Conservation (phyloP, 1,140 invertebrate species). For the Leguminivora glycinivorella region DNA sequence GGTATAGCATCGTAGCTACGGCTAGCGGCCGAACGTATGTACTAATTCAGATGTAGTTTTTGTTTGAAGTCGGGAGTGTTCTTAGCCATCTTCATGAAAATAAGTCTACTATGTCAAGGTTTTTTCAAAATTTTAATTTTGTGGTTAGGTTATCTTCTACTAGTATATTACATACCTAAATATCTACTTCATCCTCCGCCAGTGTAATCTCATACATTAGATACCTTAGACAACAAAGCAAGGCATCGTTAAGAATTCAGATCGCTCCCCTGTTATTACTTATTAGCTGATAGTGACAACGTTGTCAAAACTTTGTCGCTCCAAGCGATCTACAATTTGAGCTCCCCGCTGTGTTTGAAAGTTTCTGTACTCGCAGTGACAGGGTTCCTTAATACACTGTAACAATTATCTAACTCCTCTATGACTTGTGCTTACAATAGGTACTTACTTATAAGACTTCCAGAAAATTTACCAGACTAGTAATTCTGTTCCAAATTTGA, state of each 20-base stretch:
- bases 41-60: too few relatives aligned
- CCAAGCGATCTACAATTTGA: constrained; percentile 55
- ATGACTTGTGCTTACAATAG: neutral
- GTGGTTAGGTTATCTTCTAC: too few relatives aligned
- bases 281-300: constrained; percentile 70
- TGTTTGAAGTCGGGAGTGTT: too few relatives aligned
- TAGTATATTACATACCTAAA: too few relatives aligned
- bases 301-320: constrained; percentile 63
- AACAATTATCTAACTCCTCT: constrained; percentile 30
- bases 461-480: neutral
- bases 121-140: too few relatives aligned
- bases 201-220: neutral
- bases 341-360: constrained; percentile 65
- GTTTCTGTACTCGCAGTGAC: constrained; percentile 46
- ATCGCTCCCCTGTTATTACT: constrained; percentile 44
- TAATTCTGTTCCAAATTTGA: neutral
- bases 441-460: neutral
- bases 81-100: too few relatives aligned
- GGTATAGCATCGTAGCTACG: too few relatives aligned
- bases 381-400: constrained; percentile 40
- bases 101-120: too few relatives aligned
- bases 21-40: too few relatives aligned
- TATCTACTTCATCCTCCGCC: neutral
- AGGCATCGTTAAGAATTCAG: constrained; percentile 55
- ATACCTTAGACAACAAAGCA: constrained; percentile 27